phyloP scores from a whole-genome alignment of 30 jellyfish, hydroid and myxozoan species.

The Euphysa ruthae region DNA sequence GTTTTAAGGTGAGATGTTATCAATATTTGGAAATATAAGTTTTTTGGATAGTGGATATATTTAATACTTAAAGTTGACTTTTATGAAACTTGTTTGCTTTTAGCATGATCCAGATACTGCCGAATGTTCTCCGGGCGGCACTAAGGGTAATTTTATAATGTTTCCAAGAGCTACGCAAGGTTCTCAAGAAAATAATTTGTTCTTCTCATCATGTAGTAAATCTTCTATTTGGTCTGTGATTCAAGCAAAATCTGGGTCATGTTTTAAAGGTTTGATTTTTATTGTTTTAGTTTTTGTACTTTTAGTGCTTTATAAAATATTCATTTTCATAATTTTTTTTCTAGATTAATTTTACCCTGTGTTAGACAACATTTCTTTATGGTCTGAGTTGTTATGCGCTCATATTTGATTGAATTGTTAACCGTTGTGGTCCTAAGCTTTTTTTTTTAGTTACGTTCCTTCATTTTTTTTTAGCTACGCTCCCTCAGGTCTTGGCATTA shows the following conservation, averaged over 20 bases:
- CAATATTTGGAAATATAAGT: no score
- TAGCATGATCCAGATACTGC: constrained; percentile 69
- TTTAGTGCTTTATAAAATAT: neutral
- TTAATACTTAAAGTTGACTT: no score
- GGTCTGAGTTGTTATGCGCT: neutral
- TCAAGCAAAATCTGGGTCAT: constrained; percentile 46
- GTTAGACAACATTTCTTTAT: neutral
- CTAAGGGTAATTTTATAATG: constrained; percentile 84
- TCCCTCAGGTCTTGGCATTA: no score
- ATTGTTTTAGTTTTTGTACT: neutral
- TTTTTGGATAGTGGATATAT: no score
- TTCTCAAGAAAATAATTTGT: constrained; percentile 51
- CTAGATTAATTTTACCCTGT: neutral
- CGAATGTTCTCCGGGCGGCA: constrained; percentile 63
- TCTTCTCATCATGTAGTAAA: constrained; percentile 76
- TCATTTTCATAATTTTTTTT: neutral
- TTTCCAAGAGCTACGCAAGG: constrained; percentile 93
- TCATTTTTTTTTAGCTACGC: no score
- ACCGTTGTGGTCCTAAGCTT: no score
- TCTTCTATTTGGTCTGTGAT: constrained; percentile 78
- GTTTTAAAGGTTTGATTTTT: constrained; percentile 49
- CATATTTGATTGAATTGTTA: no score
- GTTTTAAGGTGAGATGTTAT: no score
- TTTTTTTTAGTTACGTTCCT: no score
- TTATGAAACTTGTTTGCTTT: neutral